phyloP scores from a whole-genome alignment of 2,113 vertebrate species.

The Nymphicus hollandicus region DNA sequence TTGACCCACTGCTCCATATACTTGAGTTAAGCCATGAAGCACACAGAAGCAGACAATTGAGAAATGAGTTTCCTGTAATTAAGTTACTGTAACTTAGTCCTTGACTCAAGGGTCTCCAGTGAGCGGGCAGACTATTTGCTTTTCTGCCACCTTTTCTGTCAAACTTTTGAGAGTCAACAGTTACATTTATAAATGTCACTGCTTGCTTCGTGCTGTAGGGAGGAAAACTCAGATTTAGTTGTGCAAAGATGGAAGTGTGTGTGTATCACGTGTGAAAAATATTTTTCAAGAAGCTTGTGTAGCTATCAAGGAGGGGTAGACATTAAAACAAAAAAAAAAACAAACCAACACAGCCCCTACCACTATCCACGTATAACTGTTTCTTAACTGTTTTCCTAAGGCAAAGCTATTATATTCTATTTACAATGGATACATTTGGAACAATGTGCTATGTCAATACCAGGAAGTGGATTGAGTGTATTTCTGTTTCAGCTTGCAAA shows the following conservation, averaged over 20 bases:
- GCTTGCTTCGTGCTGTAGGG: not conserved
- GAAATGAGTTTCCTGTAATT: constrained; percentile 55
- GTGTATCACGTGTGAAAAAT: not conserved
- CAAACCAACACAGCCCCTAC: not conserved
- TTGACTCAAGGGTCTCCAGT: constrained; percentile 33
- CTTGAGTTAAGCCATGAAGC: not conserved
- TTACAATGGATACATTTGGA: constrained; percentile 81
- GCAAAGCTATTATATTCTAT: constrained; percentile 56
- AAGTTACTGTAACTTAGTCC: constrained; percentile 33
- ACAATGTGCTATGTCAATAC: constrained; percentile 85
- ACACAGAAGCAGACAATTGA: not conserved
- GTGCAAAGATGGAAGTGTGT: not conserved
- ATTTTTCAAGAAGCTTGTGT: not conserved
- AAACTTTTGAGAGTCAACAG: constrained; percentile 30
- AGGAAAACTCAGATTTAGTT: not conserved
- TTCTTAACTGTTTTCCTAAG: constrained; percentile 27
- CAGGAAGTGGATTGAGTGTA: constrained; percentile 74
- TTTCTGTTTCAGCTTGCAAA: constrained; percentile 56
- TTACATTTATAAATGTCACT: not conserved
- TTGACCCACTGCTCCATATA: not conserved
- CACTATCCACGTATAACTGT: not conserved
- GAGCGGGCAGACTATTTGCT: constrained; percentile 11
- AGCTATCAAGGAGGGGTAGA: constrained; percentile 22
- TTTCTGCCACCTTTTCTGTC: constrained; percentile 13
- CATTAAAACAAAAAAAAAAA: not conserved